These are phyloP conservation scores for Sceloporus tristichus DNA, from an alignment of 2,113 vertebrate genomes.

Conservation along the genomic window DNA sequence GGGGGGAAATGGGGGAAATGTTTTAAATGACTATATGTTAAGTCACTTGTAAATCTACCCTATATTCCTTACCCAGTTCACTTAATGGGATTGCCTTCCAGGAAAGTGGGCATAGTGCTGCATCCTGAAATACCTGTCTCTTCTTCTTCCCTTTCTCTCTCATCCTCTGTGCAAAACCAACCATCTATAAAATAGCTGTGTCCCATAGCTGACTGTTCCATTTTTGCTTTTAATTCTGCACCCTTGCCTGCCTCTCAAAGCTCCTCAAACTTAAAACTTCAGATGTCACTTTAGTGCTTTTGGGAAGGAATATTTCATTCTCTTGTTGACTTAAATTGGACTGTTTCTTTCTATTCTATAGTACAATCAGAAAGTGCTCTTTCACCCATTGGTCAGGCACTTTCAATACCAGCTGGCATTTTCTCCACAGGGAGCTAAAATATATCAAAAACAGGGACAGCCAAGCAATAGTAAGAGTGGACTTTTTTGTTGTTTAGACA, in stretches of 20 bases:
- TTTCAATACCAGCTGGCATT: slow-evolving; percentile 34
- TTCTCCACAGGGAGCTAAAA: slow-evolving; percentile 37
- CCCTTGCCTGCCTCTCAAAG: neutral
- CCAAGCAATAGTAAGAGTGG: neutral
- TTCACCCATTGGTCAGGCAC: slow-evolving; percentile 38
- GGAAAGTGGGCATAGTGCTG: neutral
- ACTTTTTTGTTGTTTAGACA: rapidly evolving
- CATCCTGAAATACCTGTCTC: neutral
- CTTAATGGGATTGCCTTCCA: neutral
- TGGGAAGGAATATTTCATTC: neutral
- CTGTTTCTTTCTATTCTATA: slow-evolving; percentile 1
- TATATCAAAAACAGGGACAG: neutral
- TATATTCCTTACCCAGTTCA: neutral
- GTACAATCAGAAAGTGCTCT: slow-evolving; percentile 32
- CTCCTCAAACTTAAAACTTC: neutral
- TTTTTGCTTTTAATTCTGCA: slow-evolving; percentile 14
- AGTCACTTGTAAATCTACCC: neutral
- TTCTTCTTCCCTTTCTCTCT: neutral
- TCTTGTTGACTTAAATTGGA: neutral
- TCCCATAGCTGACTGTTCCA: slow-evolving; percentile 32
- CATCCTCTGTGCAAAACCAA: neutral
- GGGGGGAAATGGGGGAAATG: neutral
- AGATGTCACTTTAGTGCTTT: neutral
- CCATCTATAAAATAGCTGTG: slow-evolving; percentile 22
- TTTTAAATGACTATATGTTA: neutral